Conservation (phyloP, 2,888 invertebrate species). For the Conchocele bisecta region DNA sequence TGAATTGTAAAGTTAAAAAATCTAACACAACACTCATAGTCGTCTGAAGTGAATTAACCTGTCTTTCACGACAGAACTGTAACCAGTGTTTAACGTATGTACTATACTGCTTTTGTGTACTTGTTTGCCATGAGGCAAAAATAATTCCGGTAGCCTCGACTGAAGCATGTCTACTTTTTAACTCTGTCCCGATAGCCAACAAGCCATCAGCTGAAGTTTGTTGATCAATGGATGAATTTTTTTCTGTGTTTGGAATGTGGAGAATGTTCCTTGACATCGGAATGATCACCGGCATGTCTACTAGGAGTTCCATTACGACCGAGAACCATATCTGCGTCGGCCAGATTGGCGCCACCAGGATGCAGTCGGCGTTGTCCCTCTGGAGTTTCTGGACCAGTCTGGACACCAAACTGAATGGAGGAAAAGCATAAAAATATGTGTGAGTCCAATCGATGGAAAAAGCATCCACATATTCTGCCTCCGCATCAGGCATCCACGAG, state of each 20-base stretch:
- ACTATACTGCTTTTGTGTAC: conserved; percentile 16
- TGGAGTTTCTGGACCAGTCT: conserved; percentile 9
- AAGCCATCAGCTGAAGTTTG: conserved; percentile 14
- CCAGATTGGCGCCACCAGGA: conserved; percentile 14
- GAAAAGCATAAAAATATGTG: conserved; percentile 18
- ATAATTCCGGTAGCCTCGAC: conserved; percentile 4
- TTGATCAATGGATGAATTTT: conserved; percentile 12
- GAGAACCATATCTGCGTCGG: conserved; percentile 6
- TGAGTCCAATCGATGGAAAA: conserved; percentile 24
- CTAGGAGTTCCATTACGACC: not conserved
- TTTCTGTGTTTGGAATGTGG: not conserved
- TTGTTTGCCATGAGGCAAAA: conserved; percentile 21
- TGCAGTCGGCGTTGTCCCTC: conserved; percentile 3
- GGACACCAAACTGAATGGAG: conserved; percentile 32
- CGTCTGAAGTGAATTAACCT: not conserved
- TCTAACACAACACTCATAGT: conserved; percentile 1
- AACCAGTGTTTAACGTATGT: conserved; percentile 24
- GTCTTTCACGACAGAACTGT: not conserved
- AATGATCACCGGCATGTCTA: not conserved
- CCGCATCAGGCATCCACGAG: conserved; percentile 29
- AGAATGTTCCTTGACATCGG: not conserved
- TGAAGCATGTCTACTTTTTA: not conserved
- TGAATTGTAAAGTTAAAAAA: not conserved
- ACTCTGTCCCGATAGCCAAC: conserved; percentile 14
- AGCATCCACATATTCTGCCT: conserved; percentile 23